Base-by-base conservation (phyloP, 2,888 invertebrate genomes). In the Drosophila mulleri region DNA sequence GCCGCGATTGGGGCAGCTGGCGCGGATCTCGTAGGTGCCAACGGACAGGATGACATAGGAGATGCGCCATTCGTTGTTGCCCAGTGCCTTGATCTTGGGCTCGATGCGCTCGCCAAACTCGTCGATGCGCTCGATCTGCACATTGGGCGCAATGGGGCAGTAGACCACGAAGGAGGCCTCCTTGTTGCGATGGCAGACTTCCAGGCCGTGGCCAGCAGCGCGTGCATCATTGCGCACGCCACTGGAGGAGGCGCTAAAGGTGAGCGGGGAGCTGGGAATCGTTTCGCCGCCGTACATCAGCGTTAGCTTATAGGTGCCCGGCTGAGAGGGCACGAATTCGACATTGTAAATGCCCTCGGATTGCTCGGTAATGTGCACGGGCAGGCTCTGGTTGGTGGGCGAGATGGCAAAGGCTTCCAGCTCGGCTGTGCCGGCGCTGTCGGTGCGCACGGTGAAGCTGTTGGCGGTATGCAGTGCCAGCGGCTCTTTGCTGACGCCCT, bases 1-100 rank as follows among this genome's bases (percentile, higher is more conserved):
- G 45, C 95, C 95, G 61, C 92, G 92, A 52, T 94, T 92, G 0
- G 94, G 91, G 35, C 95, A 95, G 82, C 96, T 96, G 78, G 99
- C 96, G 72, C 97, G 94, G 39, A 98, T 96, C 92, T 98, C 98
- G 91, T 98, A 98, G 45, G 96, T 94, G 1, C 99, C 99, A n/a
- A 98, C 96, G 87, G 97, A 97, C 0, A 96, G 95, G 0, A 99
- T 98, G 2, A 96, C 95, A 93, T 98, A 99, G 0, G 97, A 96
- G 54, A 98, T 97, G 72, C 96, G 95, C 95, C 97, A 98, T 79
- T 97, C 96, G 1, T 97, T 96, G 92, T 94, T 96, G 93, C 94
- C 94, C 14, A 95, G 93, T 0, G 94, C 93, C 82, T 93, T 93
- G 29, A 93, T 92, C 83, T 93, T 93, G 0, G 93, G 93, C 68